Evolutionary conservation across 2,888 invertebrate species (phyloP), one percentile per base, ranked within the genome.

Genomic region (Caenorhabditis plicata): DNA sequence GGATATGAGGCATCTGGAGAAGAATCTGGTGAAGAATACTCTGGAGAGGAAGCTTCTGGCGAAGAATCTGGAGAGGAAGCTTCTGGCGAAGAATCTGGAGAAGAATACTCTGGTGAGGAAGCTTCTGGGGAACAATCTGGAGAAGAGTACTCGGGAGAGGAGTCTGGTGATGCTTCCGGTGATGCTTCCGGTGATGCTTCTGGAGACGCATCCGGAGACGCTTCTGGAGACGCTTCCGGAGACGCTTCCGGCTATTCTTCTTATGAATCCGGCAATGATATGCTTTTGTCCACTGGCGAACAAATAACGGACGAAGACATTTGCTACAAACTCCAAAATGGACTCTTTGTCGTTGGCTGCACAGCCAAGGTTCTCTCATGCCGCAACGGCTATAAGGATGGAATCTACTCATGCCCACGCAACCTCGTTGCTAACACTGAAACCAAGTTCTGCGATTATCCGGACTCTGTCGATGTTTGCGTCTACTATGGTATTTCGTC

Each of bases 341-440:
- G 53, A 32, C 36, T 52, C 32, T 58, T 45, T 29, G 31, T 44
- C 11, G 25, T 50, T 17, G 60, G 48, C 22, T 60, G 60, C 27
- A 36, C 53, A 11, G 43, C 60, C 11, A 29, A 42, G 3, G 53
- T 50, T 15, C 29, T 54, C 5, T 47, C 60, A 13, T 60, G 60
- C 25, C 46, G 42, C 17, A 38, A 60, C 33, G 50, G 50, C 13
- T 26, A 50, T 4, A 39, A 47, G 19, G 29, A 40, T 4, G n/a
- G n/a, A n/a, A 22, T 38, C 17, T 49, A 46, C 42, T 36, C 53
- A 31, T 60, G 60, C 26, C 60, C 60, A 23, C 8, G 41, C 2
- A 35, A 15, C 15, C 39, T 60, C 2, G 60, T 60, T 11, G 53
- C 50, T 54, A 54, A 60, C 26, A 50, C 53, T 19, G 25, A 42